A percentile compares a stretch with the other conserved stretches of the same genome.
Evolutionary conservation across 2,888 invertebrate species (phyloP).

Genomic region (Pseudococcus jackbeardsleyi): DNA sequence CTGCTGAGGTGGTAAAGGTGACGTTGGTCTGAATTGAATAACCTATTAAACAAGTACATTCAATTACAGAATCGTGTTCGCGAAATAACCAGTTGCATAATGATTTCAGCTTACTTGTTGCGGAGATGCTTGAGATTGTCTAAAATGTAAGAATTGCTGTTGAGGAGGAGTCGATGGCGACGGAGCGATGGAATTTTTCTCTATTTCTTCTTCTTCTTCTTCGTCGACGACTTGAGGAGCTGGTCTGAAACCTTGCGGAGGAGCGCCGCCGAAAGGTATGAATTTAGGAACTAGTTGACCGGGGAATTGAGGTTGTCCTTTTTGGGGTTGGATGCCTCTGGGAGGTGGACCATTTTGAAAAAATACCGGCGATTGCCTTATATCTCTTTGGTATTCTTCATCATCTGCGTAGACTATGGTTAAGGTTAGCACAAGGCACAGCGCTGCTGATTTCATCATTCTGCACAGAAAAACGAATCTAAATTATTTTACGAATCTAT

Average conservation of each 20-base stretch:
- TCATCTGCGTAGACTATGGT: conserved; percentile 66
- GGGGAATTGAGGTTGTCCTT: conserved; percentile 65
- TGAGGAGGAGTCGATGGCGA: conserved; percentile 67
- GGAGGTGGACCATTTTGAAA: conserved; percentile 66
- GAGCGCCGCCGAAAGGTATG: conserved; percentile 65
- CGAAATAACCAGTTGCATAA: background rate
- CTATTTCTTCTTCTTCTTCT: conserved; percentile 67
- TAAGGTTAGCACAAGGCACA: conserved; percentile 64
- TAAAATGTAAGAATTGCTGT: conserved; percentile 66
- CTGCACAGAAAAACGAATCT: background rate
- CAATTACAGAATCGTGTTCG: background rate
- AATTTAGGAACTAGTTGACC: conserved; percentile 66
- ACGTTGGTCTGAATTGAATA: conserved; percentile 61
- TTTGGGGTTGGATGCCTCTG: conserved; percentile 65
- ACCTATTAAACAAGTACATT: conserved; percentile 42
- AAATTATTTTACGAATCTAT: background rate
- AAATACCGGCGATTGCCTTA: conserved; percentile 67
- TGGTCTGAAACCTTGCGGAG: conserved; percentile 68
- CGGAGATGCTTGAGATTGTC: conserved; percentile 65
- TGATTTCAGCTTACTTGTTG: conserved; percentile 53
- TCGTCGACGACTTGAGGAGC: conserved; percentile 68
- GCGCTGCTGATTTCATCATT: conserved; percentile 60
- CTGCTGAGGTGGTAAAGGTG: conserved; percentile 62
- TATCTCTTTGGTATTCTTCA: conserved; percentile 67
- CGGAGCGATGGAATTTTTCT: conserved; percentile 66